These are phyloP conservation scores for Poecilus cupreus DNA, from an alignment of 2,888 invertebrate genomes.

Conservation along the genomic window DNA sequence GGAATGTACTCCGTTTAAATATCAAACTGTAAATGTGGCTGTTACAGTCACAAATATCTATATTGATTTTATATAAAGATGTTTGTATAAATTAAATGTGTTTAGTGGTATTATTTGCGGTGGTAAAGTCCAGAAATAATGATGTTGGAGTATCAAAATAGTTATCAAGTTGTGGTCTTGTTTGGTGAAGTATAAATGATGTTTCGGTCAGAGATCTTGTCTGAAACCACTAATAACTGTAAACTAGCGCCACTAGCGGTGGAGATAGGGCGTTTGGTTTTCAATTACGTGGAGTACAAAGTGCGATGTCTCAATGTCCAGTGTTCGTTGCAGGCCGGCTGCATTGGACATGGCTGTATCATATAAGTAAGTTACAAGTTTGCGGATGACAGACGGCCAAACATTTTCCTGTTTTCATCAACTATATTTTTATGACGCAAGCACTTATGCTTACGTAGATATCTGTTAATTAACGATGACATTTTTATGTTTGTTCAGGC, in stretches of 20 bases:
- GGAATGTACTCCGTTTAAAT: too few relatives aligned
- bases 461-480: slow-evolving; percentile 31
- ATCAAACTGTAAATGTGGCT: too few relatives aligned
- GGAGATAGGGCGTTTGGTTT: background rate
- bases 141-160: too few relatives aligned
- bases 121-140: too few relatives aligned
- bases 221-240: slow-evolving; percentile 7
- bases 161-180: too few relatives aligned
- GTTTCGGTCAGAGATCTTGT: background rate
- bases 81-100: too few relatives aligned
- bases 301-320: background rate
- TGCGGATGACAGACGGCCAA: background rate
- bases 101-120: too few relatives aligned
- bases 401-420: slow-evolving; percentile 4
- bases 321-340: too few relatives aligned
- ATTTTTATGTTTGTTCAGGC: slow-evolving; percentile 25
- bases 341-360: background rate
- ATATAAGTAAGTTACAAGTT: background rate
- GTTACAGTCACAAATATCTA: too few relatives aligned
- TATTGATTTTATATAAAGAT: too few relatives aligned
- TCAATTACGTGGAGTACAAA: background rate
- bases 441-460: slow-evolving; percentile 1
- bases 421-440: slow-evolving; percentile 10
- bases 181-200: background rate
- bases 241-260: slow-evolving; percentile 5